Percentiles rank a stretch among this genome's conserved stretches.
phyloP scores from a whole-genome alignment of 2,113 vertebrate species.

The Sylvietta virens region DNA sequence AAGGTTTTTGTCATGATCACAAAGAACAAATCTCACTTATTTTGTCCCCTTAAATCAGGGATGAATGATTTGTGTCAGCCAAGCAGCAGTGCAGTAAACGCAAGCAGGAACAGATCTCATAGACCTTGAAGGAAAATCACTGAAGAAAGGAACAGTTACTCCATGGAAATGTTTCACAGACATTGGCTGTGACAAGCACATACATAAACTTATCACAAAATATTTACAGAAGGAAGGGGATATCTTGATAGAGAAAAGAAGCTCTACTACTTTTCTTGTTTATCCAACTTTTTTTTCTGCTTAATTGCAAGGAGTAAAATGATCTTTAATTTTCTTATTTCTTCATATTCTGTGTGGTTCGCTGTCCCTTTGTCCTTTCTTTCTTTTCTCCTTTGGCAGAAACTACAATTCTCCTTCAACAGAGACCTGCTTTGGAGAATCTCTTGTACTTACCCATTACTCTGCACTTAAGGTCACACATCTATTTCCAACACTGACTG shows the following conservation, averaged over 20 bases:
- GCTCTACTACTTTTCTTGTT: neutral
- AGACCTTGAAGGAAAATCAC: neutral
- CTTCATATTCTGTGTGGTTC: neutral
- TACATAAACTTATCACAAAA: neutral
- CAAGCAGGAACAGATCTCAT: neutral
- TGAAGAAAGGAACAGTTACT: neutral
- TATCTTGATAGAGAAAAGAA: neutral
- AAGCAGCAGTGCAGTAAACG: neutral
- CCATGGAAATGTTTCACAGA: neutral
- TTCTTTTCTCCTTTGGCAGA: neutral
- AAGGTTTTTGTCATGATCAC: constrained; percentile 46
- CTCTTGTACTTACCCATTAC: neutral
- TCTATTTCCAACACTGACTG: neutral
- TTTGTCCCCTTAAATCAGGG: constrained; percentile 38
- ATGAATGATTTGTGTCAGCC: neutral
- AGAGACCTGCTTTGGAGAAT: neutral
- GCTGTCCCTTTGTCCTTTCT: neutral
- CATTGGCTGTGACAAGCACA: neutral
- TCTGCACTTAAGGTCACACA: neutral
- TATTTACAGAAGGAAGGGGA: neutral
- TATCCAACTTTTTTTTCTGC: neutral
- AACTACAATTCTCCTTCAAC: neutral
- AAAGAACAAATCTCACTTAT: constrained; percentile 51
- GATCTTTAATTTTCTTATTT: neutral
- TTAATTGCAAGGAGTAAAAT: neutral